phyloP scores from a whole-genome alignment of 1,140 invertebrate genomes.

The Drosophila punjabiensis region DNA sequence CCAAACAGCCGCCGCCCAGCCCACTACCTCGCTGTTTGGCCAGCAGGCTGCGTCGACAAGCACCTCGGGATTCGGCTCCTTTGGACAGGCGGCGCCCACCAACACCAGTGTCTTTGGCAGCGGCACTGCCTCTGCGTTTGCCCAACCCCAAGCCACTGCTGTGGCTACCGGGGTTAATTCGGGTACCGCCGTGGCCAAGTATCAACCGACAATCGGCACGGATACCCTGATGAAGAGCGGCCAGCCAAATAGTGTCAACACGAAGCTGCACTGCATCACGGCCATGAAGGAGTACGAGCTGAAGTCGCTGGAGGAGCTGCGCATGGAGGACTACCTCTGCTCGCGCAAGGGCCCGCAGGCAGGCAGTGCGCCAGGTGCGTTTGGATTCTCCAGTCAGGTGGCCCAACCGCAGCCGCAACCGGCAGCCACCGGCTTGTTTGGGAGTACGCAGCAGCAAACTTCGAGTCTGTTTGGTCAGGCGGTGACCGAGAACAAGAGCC shows the following conservation, averaged over 20 bases:
- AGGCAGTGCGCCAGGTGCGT: constrained; percentile 85
- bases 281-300: constrained; percentile 99
- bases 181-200: constrained; percentile 93
- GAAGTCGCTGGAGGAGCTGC: constrained; percentile 97
- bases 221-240: constrained; percentile 97
- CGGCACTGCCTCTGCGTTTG: constrained; percentile 81
- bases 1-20: constrained; percentile 77
- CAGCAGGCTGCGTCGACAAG: constrained; percentile 86
- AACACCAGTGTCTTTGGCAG: constrained; percentile 88
- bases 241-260: constrained; percentile 92
- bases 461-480: constrained; percentile 85
- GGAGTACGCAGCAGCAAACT: constrained; percentile 72
- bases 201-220: constrained; percentile 93
- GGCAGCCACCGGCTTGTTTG: constrained; percentile 81
- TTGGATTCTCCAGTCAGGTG: constrained; percentile 85
- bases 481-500: constrained; percentile 69
- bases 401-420: constrained; percentile 65
- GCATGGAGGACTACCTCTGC: constrained; percentile 96
- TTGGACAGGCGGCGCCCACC: constrained; percentile 88
- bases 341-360: constrained; percentile 91
- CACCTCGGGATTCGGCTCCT: constrained; percentile 86
- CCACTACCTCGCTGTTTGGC: constrained; percentile 87
- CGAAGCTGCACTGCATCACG: constrained; percentile 97
- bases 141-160: constrained; percentile 77
- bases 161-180: constrained; percentile 82